Evolutionary conservation across 2,113 vertebrate genomes (phyloP), one percentile per base, ranked within the genome.

Genomic region (Austrofundulus limnaeus): DNA sequence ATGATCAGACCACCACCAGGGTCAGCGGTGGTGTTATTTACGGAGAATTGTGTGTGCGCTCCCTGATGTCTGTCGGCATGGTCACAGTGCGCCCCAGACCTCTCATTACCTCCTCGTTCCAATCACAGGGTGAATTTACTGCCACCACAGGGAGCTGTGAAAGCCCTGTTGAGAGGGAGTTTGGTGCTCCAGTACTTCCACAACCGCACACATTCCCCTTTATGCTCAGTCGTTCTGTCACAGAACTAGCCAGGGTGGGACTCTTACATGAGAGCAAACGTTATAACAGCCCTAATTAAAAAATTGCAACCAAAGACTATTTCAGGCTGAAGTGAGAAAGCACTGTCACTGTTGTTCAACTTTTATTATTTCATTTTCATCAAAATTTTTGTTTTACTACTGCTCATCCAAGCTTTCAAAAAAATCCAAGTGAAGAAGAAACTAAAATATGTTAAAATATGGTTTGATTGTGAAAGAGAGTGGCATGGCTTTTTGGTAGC

Each of bases 71-170:
- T 66, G 63, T 20, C 37, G 2, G 42, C 55, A 70, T 73, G 70
- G 55, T 39, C 21, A 10, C 38, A 42, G 31, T 24, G 66, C 16
- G 51, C 75, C 53, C 68, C 51, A 53, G 67, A 56, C 48, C 68
- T 68, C 78, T 88, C 81, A 80, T 90, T 88, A 81, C 85, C 71
- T 81, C 69, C 66, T 75, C 72, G 77, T 60, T 77, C 79, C 85
- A 87, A 86, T 87, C 85, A 80, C 61, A 43, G 61, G 47, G 47
- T 58, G 81, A 66, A 88, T 90, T 90, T 85, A 86, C 73, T 55
- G 63, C 39, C 61, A 2, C 75, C 17, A 23, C 73, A 72, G 70
- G 73, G 77, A 67, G 68, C 67, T 54, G 74, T 71, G 70, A 84
- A 70, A 75, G 72, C 45, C 62, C 75, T n/a, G 45, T 62, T 60